A percentile compares a stretch with the other conserved stretches of the same genome.
Evolutionary conservation across 2,113 vertebrate genomes (phyloP).

Genomic region (Apistogramma diplotaenia): DNA sequence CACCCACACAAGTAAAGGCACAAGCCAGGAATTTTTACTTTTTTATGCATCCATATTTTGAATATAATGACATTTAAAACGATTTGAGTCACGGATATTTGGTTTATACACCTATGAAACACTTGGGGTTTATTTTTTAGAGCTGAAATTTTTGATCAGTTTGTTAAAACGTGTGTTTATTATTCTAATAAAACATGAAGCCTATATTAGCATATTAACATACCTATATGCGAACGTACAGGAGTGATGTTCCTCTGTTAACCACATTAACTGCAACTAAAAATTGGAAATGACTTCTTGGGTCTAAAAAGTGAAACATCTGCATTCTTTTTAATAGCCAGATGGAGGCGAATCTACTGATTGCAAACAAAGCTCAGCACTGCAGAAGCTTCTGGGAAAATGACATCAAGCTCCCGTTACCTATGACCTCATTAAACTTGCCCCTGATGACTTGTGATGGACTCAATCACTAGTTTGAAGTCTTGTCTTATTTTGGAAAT

Average conservation of each 20-base stretch:
- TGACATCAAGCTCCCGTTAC: not conserved
- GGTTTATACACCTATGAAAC: not conserved
- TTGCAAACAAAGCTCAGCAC: not conserved
- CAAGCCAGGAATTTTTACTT: not conserved
- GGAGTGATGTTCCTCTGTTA: not conserved
- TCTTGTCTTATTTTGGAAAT: not conserved
- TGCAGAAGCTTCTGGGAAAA: not conserved
- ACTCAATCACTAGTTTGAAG: not conserved
- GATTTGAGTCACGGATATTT: not conserved
- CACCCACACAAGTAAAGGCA: constrained; percentile 10
- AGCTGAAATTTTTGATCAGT: not conserved
- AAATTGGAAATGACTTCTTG: not conserved
- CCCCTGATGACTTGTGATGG: not conserved
- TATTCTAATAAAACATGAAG: not conserved
- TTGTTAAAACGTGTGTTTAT: not conserved
- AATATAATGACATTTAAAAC: not conserved
- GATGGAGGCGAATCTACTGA: not conserved
- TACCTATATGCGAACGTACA: not conserved
- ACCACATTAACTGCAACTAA: not conserved
- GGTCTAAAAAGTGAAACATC: not conserved
- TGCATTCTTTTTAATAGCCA: not conserved
- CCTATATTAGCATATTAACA: not conserved
- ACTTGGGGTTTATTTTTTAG: not conserved
- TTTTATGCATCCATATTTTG: not conserved
- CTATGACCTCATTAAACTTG: not conserved